Evolutionary conservation across 2,797 vertebrate genomes (phyloP).

Genomic region (Peromyscus nudipes): DNA sequence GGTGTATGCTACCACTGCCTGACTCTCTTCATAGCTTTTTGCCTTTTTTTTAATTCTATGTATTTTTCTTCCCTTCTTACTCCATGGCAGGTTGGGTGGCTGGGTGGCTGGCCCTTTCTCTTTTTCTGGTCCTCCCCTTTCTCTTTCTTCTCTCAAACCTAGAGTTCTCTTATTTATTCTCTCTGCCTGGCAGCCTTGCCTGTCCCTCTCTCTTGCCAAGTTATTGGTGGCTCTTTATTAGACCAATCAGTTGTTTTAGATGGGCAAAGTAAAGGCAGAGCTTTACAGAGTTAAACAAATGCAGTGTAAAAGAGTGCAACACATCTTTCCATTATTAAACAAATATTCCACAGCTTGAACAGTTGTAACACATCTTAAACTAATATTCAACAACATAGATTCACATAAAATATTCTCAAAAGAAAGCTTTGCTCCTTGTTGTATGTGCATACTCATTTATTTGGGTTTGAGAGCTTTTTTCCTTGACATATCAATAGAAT

Average conservation of each 20-base stretch:
- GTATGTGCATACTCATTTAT: conserved; percentile 38
- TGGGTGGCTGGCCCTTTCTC: background rate
- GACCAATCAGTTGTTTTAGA: background rate
- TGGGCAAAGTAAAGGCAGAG: background rate
- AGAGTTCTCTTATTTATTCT: background rate
- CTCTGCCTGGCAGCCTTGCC: background rate
- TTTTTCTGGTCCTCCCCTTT: background rate
- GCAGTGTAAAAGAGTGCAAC: background rate
- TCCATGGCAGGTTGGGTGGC: background rate
- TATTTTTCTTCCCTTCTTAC: background rate
- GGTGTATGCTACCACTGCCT: too few relatives aligned
- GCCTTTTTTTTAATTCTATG: background rate
- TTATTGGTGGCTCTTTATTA: background rate
- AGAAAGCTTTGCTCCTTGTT: conserved; percentile 60
- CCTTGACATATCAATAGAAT: conserved; percentile 73
- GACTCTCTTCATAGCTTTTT: too few relatives aligned
- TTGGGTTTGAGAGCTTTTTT: conserved; percentile 73
- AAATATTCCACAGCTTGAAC: background rate
- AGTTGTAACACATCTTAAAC: background rate
- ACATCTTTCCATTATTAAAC: background rate
- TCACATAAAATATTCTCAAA: conserved; percentile 67
- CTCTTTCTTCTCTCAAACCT: background rate
- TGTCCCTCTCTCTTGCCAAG: background rate
- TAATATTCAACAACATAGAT: background rate
- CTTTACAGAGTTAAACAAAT: background rate